Percentiles rank a stretch among this genome's conserved stretches.
phyloP scores from a whole-genome alignment of 2,888 invertebrate genomes.

The Notodonta dromedarius region DNA sequence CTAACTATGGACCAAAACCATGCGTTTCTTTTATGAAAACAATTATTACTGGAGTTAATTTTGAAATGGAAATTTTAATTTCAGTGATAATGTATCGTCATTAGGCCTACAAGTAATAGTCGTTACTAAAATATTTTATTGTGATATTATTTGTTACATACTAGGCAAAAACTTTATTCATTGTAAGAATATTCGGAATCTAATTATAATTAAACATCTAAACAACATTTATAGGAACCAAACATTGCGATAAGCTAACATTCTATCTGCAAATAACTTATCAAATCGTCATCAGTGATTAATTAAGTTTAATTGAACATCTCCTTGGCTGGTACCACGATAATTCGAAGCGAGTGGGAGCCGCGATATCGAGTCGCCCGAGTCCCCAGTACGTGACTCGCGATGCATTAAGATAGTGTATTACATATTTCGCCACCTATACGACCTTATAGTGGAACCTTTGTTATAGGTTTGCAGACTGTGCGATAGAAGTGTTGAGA shows the following conservation, averaged over 20 bases:
- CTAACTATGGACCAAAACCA: no score
- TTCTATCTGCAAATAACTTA: conserved; percentile 38
- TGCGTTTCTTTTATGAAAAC: no score
- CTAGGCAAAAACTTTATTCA: no score
- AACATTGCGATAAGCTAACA: conserved; percentile 36
- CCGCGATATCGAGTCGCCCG: conserved; percentile 35
- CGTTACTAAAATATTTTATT: no score
- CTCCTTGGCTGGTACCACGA: conserved; percentile 40
- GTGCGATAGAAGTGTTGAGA: conserved; percentile 23
- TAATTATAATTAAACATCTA: not conserved
- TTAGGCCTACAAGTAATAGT: no score
- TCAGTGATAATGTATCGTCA: no score
- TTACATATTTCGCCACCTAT: conserved; percentile 71
- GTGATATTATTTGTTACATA: no score
- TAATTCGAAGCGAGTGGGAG: conserved; percentile 34
- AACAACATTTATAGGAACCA: conserved; percentile 13
- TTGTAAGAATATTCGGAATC: no score
- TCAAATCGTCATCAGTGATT: conserved; percentile 51
- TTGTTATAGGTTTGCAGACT: conserved; percentile 23
- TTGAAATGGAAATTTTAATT: no score
- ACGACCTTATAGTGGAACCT: conserved; percentile 41
- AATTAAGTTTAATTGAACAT: conserved; percentile 59
- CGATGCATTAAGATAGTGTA: conserved; percentile 70
- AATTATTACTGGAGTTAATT: no score
- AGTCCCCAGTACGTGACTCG: conserved; percentile 59